These are phyloP conservation scores for Temnothorax rugatulus DNA, from an alignment of 2,888 invertebrate genomes.

Conservation along the genomic window DNA sequence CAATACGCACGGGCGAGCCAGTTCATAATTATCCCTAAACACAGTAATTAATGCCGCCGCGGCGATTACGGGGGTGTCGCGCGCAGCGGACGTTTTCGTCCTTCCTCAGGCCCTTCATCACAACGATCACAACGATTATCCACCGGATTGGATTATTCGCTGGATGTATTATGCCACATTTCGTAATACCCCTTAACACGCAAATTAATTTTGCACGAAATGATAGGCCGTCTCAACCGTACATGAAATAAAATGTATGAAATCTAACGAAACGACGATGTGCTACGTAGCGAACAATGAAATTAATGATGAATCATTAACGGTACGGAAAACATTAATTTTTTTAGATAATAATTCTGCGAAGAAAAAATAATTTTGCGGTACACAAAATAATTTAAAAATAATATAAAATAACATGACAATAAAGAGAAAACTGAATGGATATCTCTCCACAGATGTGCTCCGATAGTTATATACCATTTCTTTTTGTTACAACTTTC, in stretches of 20 bases:
- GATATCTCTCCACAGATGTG: conserved; percentile 11
- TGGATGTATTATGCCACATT: conserved; percentile 42
- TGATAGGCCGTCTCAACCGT: conserved; percentile 45
- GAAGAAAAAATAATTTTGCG: neutral
- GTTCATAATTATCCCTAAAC: conserved; percentile 78
- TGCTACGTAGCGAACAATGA: neutral
- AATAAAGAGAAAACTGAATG: neutral
- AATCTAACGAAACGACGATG: neutral
- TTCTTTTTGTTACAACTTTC: conserved; percentile 23
- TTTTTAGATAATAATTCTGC: neutral
- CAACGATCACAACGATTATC: conserved; percentile 77
- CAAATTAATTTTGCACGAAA: conserved; percentile 70
- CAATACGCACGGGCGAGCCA: conserved; percentile 64
- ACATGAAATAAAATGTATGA: neutral
- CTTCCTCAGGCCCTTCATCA: conserved; percentile 74
- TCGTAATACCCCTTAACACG: conserved; percentile 31
- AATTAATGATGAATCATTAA: neutral
- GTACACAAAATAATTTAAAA: neutral
- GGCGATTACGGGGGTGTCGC: conserved; percentile 77
- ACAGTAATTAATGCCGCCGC: conserved; percentile 78
- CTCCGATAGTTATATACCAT: conserved; percentile 14
- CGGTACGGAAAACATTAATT: neutral
- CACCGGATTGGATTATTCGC: conserved; percentile 73
- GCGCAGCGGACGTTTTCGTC: conserved; percentile 70
- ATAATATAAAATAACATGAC: neutral